Evolutionary conservation across 2,888 invertebrate species (phyloP).

Genomic region (Rhogogaster chlorosoma): DNA sequence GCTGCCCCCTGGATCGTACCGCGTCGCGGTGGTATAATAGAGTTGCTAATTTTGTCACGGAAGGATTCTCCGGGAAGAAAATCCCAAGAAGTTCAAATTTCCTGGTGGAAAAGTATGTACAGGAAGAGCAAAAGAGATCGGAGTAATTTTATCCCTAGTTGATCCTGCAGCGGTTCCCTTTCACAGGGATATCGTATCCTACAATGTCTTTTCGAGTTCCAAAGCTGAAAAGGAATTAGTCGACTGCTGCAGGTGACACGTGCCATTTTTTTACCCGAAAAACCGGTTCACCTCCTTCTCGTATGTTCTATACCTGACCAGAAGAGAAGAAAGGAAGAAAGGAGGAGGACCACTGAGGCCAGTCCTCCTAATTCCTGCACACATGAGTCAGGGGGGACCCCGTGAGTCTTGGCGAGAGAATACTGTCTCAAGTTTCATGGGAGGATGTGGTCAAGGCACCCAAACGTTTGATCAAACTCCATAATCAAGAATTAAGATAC

Average conservation of each 20-base stretch:
- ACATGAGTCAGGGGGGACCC: neutral
- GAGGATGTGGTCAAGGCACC: neutral
- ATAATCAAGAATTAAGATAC: neutral
- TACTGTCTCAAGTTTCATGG: neutral
- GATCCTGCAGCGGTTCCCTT: neutral
- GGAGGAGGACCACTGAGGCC: neutral
- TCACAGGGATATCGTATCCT: neutral
- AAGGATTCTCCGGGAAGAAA: neutral
- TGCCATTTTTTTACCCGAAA: slow-evolving; percentile 16
- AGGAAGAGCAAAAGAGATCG: neutral
- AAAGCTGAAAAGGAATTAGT: slow-evolving; percentile 4
- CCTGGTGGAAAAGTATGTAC: neutral
- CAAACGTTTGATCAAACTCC: neutral
- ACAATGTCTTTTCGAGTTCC: neutral
- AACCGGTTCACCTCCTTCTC: slow-evolving; percentile 14
- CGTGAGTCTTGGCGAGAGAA: neutral
- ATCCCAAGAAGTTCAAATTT: neutral
- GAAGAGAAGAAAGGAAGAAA: neutral
- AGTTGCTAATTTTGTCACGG: slow-evolving; percentile 10
- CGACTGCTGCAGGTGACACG: slow-evolving; percentile 21
- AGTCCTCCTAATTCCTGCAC: neutral
- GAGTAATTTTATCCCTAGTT: neutral
- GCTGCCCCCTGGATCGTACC: neutral
- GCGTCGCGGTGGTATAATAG: slow-evolving; percentile 20
- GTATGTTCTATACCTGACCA: slow-evolving; percentile 12